Evolutionary conservation across 2,113 vertebrate genomes (phyloP), one percentile per base, ranked within the genome.

Genomic region (Bufo gargarizans): DNA sequence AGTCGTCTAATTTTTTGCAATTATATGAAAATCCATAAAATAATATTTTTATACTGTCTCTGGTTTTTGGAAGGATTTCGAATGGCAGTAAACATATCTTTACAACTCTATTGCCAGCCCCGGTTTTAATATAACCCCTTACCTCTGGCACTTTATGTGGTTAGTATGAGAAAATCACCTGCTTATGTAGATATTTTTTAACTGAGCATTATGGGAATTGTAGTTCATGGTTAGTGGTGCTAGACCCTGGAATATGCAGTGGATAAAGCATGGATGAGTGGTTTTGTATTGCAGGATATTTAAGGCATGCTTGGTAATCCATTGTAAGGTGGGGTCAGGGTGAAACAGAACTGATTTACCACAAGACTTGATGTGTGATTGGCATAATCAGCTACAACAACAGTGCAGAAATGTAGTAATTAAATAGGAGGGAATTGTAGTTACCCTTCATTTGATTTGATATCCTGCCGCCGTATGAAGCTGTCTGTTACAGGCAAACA

Each of bases 401-500:
- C 83, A 89, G 90, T 82, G 89, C 89, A 72, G 47, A 89, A 33
- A 90, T 77, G 91, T 92, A 91, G 90, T 91, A 93, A 92, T 94
- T 89, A 89, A 89, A 84, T 90, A 19, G 90, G 91, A 91, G 86
- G 86, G 63, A 47, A 45, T 77, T 20, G 94, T 93, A 93, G 89
- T 90, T 92, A 90, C 91, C 91, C 84, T 91, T 94, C 92, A 81
- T 89, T 93, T 90, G 89, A 92, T 95, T 95, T 93, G 94, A 94
- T 94, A 93, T 94, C 93, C 92, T 92, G 92, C 93, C 94, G 55
- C 87, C 63, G 81, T 84, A 94, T 95, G 93, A 95, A 95, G 89
- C 90, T 93, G 93, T 90, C 92, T 89, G 94, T 93, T 84, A 94
- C 91, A 94, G 93, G 93, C 93, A 94, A 94, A 94, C 91, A 91